Evolutionary conservation across 2,797 vertebrate species (phyloP), one percentile per base, ranked within the genome.

Genomic region (Clarias platycephalus): DNA sequence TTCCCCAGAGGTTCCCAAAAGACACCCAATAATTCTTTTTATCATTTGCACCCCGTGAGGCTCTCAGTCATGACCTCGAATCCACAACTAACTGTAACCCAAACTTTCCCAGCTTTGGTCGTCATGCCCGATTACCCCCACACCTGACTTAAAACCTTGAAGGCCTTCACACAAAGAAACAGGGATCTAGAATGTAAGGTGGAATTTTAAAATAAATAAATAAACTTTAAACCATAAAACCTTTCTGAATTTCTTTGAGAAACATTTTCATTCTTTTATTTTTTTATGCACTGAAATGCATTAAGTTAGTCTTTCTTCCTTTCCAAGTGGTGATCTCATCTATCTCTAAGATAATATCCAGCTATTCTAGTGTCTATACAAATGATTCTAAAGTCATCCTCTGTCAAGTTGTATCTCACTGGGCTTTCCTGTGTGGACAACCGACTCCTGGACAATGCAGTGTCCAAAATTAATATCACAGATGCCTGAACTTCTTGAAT

Each of bases 401-500:
- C n/a, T 81, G 86, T 87, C 88, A 89, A 90, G 88, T 88, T 90
- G 92, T 90, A 87, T 79, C 22, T 87, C 87, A 88, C 87, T 83
- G 88, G 81, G 16, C 81, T 77, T 89, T 91, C 84, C 88, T 91
- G 67, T 88, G 40, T 83, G 70, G 58, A 55, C 18, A 22, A 24
- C 64, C 58, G 80, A 78, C 74, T 81, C 62, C 80, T 80, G 71
- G 81, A 62, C 67, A 83, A 57, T 40, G 22, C 67, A 66, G 7
- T 5, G 75, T 83, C 81, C 85, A 71, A 66, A 86, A 86, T 87
- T 62, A 86, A 74, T 82, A 83, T 82, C 90, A 90, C 93, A 94
- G 92, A 91, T 94, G 93, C 90, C 88, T 93, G 92, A 94, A 92
- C 92, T 91, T 90, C 90, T 88, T 86, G 86, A 85, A 88, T 88